These are phyloP conservation scores for Chironomus riparius DNA, from an alignment of 2,888 invertebrate genomes.

Conservation along the genomic window DNA sequence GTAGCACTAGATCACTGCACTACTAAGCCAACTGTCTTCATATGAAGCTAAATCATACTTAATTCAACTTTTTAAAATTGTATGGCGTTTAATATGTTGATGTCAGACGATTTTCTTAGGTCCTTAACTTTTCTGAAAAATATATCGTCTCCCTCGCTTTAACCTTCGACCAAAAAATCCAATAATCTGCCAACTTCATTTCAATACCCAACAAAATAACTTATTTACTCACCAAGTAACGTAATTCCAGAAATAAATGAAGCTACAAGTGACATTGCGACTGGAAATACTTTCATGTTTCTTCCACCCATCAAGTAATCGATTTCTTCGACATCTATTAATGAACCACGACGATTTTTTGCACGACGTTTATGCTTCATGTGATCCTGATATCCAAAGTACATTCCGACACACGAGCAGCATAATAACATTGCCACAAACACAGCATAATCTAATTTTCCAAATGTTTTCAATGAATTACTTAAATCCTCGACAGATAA, in stretches of 20 bases:
- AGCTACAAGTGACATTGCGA: slow-evolving; percentile 76
- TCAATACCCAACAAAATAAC: background rate
- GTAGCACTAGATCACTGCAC: no score
- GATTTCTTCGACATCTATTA: slow-evolving; percentile 37
- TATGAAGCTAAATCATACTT: no score
- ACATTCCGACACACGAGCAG: slow-evolving; percentile 62
- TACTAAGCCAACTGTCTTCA: no score
- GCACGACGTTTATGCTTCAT: slow-evolving; percentile 33
- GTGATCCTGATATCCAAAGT: slow-evolving; percentile 50
- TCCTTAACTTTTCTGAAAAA: no score
- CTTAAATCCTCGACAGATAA: background rate
- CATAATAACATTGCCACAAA: slow-evolving; percentile 58
- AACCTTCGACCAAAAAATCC: no score
- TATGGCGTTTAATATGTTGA: no score
- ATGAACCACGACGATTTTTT: background rate
- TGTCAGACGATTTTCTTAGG: no score
- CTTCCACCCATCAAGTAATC: slow-evolving; percentile 75
- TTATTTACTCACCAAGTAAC: background rate
- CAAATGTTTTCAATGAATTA: background rate
- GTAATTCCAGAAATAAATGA: slow-evolving; percentile 15
- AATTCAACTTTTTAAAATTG: no score
- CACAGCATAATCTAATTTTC: slow-evolving; percentile 54
- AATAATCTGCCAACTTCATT: no score
- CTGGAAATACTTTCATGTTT: slow-evolving; percentile 72
- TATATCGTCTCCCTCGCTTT: no score